Evolutionary conservation across 2,113 vertebrate species (phyloP), one percentile per base, ranked within the genome.

Genomic region (Vulpes ferrilata): DNA sequence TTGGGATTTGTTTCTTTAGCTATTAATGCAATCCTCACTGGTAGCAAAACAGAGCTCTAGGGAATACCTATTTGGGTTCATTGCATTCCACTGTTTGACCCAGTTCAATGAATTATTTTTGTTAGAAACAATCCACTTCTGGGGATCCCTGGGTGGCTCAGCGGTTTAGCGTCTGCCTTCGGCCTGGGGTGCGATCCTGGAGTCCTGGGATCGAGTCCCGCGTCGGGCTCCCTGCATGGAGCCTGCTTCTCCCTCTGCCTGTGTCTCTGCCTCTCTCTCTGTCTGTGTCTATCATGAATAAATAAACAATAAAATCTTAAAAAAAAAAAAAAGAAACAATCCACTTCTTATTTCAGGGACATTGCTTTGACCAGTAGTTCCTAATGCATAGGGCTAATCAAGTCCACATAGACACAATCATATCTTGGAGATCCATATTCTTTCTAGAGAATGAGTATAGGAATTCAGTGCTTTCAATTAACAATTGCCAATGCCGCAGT

Each of bases 361-460:
- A 25, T 10, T 82, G 55, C 30, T 92, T 94, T 93, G 83, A 20
- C 53, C 65, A 85, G 64, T 7, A 88, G 27, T 35, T 94, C 38
- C 51, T 91, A 94, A 95, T 43, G 60, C 51, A 43, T n/a, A 7
- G 4, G 10, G 11, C 43, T 96, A 92, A 93, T 97, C 88, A 90
- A 95, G n/a, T 95, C 90, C 53, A 22, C 16, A 8, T 4, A 87
- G 51, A 88, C 23, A 60, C 16, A 57, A 17, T 64, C 17, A 51
- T 60, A 55, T 81, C 51, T 64, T 64, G 23, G 65, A 90, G 27
- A 71, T 48, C 15, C 43, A 65, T 43, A 35, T 71, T 92, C 22
- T 83, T 23, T 88, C 73, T 32, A 19, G 20, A 86, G 48, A 89
- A 94, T 20, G 25, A 64, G 1, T 7, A 7, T 23, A 79, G 15